Conservation (phyloP, 2,888 invertebrate genomes). For the Barypeithes pellucidus region DNA sequence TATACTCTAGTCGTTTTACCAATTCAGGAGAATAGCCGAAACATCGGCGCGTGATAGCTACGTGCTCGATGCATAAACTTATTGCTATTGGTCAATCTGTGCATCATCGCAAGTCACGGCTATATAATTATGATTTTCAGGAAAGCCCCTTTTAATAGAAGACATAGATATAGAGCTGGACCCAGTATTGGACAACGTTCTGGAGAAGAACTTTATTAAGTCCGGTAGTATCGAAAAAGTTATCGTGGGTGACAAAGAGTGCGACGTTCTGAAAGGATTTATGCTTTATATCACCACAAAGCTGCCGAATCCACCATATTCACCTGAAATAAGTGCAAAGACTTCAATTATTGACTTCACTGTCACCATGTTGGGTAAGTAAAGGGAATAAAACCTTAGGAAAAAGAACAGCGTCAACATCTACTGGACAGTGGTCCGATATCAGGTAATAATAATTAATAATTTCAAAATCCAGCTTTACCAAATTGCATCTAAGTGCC, state of each 20-base stretch:
- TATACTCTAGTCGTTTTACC: too few relatives aligned
- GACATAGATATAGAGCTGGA: conserved; percentile 96
- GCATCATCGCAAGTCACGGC: too few relatives aligned
- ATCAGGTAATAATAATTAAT: too few relatives aligned
- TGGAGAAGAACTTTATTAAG: conserved; percentile 98
- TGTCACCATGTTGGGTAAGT: conserved; percentile 87
- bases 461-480: too few relatives aligned
- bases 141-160: conserved; percentile 91
- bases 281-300: conserved; percentile 97
- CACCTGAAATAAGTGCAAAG: conserved; percentile 96
- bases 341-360: conserved; percentile 98
- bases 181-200: conserved; percentile 95
- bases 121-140: conserved; percentile 71
- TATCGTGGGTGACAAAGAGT: conserved; percentile 95
- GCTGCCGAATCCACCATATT: conserved; percentile 95
- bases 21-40: too few relatives aligned
- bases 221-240: conserved; percentile 97
- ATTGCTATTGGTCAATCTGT: too few relatives aligned
- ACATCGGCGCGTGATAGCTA: too few relatives aligned
- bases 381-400: too few relatives aligned
- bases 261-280: conserved; percentile 96
- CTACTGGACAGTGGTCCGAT: too few relatives aligned
- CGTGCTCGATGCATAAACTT: too few relatives aligned
- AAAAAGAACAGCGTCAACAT: too few relatives aligned
- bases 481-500: too few relatives aligned